Percentiles rank a stretch among this genome's conserved stretches.
phyloP scores from a whole-genome alignment of 2,113 vertebrate species.

The Vulpes vulpes region DNA sequence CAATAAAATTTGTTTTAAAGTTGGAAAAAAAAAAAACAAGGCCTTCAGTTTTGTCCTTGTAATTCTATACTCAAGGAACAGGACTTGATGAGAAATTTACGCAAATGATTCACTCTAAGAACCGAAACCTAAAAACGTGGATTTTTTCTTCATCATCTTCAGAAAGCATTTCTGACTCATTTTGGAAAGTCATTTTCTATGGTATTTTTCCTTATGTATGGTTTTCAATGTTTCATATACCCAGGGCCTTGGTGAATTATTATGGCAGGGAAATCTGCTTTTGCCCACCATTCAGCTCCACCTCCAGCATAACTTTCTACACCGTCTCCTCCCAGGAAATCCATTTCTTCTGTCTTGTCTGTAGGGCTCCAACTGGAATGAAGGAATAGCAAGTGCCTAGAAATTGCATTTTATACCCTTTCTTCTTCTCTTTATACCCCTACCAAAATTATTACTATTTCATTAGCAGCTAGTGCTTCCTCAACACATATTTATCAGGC shows the following conservation, averaged over 20 bases:
- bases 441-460: not conserved
- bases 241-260: not conserved
- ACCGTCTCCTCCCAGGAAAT: not conserved
- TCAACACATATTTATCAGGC: not conserved
- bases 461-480: not conserved
- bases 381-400: not conserved
- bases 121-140: not conserved
- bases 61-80: not conserved
- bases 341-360: not conserved
- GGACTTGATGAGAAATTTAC: not conserved
- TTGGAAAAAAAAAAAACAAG: not conserved
- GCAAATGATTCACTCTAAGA: not conserved
- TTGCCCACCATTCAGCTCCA: not conserved
- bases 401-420: not conserved
- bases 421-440: not conserved
- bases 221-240: slow-evolving; percentile 20
- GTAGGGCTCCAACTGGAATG: not conserved
- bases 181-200: not conserved
- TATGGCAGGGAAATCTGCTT: not conserved
- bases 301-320: not conserved
- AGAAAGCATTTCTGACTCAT: not conserved
- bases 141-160: not conserved
- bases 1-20: not conserved
- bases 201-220: not conserved
- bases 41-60: not conserved